Percentiles rank a stretch among this genome's conserved stretches.
Evolutionary conservation across 2,797 vertebrate genomes (phyloP).

Genomic region (Syngnathus rostellatus): DNA sequence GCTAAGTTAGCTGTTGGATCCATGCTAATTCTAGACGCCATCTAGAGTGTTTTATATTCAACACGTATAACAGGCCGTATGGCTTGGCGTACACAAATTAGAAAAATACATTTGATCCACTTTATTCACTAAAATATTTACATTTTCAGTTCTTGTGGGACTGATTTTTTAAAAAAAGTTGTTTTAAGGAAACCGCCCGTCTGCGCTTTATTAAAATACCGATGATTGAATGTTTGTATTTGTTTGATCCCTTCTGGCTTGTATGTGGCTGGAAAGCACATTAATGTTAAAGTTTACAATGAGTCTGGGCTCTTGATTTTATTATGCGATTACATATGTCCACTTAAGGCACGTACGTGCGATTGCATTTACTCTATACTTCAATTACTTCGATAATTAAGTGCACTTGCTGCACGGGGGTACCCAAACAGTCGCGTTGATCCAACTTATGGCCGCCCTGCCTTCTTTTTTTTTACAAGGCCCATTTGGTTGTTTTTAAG

Average conservation of each 20-base stretch:
- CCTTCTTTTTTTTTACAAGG: slow-evolving; percentile 13
- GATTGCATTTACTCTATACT: slow-evolving; percentile 19
- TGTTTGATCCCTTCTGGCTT: slow-evolving; percentile 23
- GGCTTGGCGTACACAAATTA: slow-evolving; percentile 32
- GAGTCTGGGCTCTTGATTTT: slow-evolving; percentile 4
- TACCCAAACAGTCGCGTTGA: slow-evolving; percentile 13
- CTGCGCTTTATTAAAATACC: slow-evolving; percentile 26
- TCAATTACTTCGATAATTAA: slow-evolving; percentile 11
- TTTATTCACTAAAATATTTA: slow-evolving; percentile 39
- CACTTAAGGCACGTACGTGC: slow-evolving; percentile 10
- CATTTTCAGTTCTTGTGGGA: slow-evolving; percentile 27
- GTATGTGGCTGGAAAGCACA: slow-evolving; percentile 13
- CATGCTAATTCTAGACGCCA: not conserved
- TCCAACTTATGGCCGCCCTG: slow-evolving; percentile 15
- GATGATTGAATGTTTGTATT: slow-evolving; percentile 32
- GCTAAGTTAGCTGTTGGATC: too few species aligned
- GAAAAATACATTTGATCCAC: slow-evolving; percentile 34
- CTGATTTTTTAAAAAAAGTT: not conserved
- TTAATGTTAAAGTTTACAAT: slow-evolving; percentile 9
- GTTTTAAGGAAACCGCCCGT: slow-evolving; percentile 11
- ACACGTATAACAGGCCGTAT: slow-evolving; percentile 36
- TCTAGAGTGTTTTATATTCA: slow-evolving; percentile 57
- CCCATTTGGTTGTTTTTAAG: slow-evolving; percentile 11
- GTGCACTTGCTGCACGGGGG: slow-evolving; percentile 11
- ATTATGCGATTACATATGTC: slow-evolving; percentile 18